These are phyloP conservation scores for Harpagus bidentatus DNA, from an alignment of 2,113 vertebrate genomes.

Conservation along the genomic window DNA sequence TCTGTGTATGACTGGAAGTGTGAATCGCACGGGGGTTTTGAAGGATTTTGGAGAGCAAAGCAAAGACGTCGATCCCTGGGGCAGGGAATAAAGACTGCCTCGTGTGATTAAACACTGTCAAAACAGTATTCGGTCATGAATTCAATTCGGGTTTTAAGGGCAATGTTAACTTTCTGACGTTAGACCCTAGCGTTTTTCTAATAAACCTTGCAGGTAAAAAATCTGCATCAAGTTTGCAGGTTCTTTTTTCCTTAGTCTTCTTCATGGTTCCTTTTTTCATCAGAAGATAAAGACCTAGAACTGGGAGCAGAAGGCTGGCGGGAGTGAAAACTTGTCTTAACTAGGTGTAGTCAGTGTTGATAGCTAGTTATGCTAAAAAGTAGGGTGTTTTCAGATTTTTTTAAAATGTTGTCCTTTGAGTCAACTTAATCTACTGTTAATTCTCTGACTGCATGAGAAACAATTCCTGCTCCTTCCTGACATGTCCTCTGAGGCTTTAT, in stretches of 20 bases:
- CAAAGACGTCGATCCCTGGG: neutral
- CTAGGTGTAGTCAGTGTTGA: accelerated
- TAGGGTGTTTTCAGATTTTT: neutral
- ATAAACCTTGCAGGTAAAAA: neutral
- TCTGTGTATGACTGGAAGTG: neutral
- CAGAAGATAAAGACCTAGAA: neutral
- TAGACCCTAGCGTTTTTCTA: neutral
- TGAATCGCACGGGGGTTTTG: accelerated
- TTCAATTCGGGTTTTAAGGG: neutral
- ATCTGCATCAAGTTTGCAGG: neutral
- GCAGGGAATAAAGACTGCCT: neutral
- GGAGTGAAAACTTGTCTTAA: neutral
- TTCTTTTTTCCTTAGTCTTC: neutral
- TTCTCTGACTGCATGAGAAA: neutral
- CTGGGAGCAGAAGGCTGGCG: neutral
- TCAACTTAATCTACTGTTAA: too few species aligned
- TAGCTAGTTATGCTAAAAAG: neutral
- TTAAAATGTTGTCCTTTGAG: neutral
- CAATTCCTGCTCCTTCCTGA: neutral
- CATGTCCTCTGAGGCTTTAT: neutral
- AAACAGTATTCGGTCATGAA: neutral
- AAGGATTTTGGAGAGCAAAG: neutral
- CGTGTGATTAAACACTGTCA: neutral
- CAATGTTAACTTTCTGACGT: accelerated
- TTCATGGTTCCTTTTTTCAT: neutral